Conservation (phyloP, 2,113 vertebrate genomes). For the Proteles cristata region DNA sequence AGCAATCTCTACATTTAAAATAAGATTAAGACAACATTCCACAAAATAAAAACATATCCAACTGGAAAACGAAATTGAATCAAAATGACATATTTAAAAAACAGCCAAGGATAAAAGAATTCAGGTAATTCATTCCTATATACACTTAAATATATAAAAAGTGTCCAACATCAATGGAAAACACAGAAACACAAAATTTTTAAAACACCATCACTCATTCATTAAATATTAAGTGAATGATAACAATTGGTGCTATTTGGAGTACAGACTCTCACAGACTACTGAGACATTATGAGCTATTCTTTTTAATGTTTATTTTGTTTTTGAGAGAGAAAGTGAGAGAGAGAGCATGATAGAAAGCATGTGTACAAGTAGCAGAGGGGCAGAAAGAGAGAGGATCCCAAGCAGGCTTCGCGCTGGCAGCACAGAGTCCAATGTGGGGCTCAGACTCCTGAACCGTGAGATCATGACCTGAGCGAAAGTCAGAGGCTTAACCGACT, state of each 20-base stretch:
- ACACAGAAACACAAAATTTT: background rate
- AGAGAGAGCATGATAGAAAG: too few species aligned
- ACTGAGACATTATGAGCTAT: background rate
- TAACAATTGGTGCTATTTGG: background rate
- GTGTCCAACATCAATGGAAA: background rate
- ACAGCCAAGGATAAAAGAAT: background rate
- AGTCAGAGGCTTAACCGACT: too few species aligned
- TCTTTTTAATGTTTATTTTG: background rate
- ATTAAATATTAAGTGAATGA: slow-evolving; percentile 17
- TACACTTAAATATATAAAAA: background rate
- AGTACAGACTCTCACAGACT: background rate
- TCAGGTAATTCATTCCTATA: background rate
- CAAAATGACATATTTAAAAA: slow-evolving; percentile 40
- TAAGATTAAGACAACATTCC: background rate
- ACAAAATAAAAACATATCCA: background rate
- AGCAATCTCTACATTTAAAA: slow-evolving; percentile 14
- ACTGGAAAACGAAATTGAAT: slow-evolving; percentile 35
- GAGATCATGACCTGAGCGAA: too few species aligned
- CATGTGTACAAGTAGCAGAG: too few species aligned
- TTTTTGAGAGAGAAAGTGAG: too few species aligned
- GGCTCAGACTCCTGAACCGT: too few species aligned
- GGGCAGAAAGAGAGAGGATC: too few species aligned
- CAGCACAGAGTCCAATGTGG: too few species aligned
- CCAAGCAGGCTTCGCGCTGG: too few species aligned
- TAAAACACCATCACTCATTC: background rate